Conservation (phyloP, 1,140 invertebrate genomes). For the Hydropsyche tenuis region DNA sequence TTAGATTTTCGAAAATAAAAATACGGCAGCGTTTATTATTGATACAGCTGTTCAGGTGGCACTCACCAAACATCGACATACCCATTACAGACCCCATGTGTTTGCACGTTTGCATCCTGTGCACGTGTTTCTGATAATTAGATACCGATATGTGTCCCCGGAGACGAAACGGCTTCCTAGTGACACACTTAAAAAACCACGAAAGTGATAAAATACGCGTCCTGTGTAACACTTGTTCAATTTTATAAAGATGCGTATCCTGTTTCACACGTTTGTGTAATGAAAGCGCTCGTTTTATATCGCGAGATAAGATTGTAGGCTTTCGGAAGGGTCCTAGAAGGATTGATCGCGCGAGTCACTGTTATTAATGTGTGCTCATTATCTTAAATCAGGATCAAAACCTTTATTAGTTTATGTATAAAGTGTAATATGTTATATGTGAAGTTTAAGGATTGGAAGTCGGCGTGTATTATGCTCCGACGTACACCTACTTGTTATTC, state of each 20-base stretch:
- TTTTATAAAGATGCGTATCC: neutral
- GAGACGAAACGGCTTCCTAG: neutral
- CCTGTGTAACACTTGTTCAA: slow-evolving; percentile 1
- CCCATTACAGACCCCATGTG: neutral
- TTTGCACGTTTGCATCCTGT: slow-evolving; percentile 30
- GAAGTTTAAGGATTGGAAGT: too few species aligned
- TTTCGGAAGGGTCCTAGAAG: too few species aligned
- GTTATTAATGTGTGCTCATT: neutral
- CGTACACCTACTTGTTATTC: too few species aligned
- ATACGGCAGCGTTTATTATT: slow-evolving; percentile 21
- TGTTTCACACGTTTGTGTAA: neutral
- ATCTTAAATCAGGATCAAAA: neutral
- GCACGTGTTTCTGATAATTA: slow-evolving; percentile 22
- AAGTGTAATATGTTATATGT: too few species aligned
- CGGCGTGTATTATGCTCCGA: too few species aligned
- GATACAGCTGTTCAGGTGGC: slow-evolving; percentile 20
- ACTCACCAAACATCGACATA: neutral
- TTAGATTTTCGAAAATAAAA: neutral
- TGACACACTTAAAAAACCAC: neutral
- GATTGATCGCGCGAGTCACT: neutral
- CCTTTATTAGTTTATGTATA: neutral
- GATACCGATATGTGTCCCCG: neutral
- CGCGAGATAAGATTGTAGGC: too few species aligned
- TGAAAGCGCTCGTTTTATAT: too few species aligned
- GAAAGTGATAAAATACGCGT: neutral